These are phyloP conservation scores for Sciurus carolinensis DNA, from an alignment of 2,797 vertebrate genomes.

Conservation along the genomic window DNA sequence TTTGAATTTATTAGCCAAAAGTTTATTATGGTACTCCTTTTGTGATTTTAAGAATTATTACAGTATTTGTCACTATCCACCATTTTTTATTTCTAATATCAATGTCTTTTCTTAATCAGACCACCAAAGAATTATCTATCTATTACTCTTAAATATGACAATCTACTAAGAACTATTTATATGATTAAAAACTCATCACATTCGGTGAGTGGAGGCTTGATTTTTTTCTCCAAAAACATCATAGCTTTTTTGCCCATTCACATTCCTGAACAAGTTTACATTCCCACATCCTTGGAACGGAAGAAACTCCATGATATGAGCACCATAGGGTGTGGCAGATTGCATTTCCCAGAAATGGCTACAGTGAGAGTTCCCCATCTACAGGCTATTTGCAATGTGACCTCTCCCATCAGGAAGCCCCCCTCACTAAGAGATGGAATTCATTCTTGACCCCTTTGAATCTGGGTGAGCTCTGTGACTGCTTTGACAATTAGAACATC, in stretches of 20 bases:
- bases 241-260: neutral
- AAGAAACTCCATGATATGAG: neutral
- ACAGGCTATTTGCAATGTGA: neutral
- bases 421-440: neutral
- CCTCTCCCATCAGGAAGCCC: neutral
- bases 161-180: constrained; percentile 19
- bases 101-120: neutral
- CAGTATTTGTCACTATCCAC: neutral
- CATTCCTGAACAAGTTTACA: constrained; percentile 25
- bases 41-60: neutral
- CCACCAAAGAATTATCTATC: neutral
- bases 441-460: neutral
- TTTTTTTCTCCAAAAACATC: neutral
- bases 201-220: neutral
- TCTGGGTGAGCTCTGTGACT: neutral
- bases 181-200: neutral
- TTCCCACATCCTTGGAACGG: neutral
- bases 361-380: neutral
- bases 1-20: constrained; percentile 5
- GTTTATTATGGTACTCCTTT: neutral
- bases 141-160: constrained; percentile 23
- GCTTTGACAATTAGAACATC: neutral
- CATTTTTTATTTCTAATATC: neutral
- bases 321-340: no score
- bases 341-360: neutral